phyloP scores from a whole-genome alignment of 2,113 vertebrate species.

The Muscicapa adusta region DNA sequence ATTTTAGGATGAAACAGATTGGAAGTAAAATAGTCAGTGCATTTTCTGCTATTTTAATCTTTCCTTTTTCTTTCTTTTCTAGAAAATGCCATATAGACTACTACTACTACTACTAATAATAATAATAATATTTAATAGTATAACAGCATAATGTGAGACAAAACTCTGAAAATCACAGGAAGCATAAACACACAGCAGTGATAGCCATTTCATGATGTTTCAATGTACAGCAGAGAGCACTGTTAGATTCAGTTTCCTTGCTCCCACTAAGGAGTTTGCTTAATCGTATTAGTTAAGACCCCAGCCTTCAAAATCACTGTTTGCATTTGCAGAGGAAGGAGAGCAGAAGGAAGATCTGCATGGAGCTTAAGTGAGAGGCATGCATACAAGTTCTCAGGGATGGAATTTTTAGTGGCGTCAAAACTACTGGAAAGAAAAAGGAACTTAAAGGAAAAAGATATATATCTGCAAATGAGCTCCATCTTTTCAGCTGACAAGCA shows the following conservation, averaged over 20 bases:
- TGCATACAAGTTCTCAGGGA: not conserved
- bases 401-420: not conserved
- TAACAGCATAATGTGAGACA: not conserved
- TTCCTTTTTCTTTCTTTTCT: not conserved
- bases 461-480: not conserved
- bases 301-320: not conserved
- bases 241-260: not conserved
- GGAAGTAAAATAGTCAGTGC: not conserved
- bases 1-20: not conserved
- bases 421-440: not conserved
- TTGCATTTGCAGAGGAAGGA: not conserved
- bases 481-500: not conserved
- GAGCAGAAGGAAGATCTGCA: not conserved
- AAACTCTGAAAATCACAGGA: not conserved
- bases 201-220: not conserved
- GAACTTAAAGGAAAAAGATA: not conserved
- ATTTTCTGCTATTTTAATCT: not conserved
- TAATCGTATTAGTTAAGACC: not conserved
- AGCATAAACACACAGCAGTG: rapidly evolving
- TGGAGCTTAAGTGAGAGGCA: not conserved
- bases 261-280: not conserved
- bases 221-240: not conserved
- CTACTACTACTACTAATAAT: not conserved
- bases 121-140: not conserved
- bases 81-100: not conserved